Base-by-base conservation (phyloP, 2,797 vertebrate species). In the Anguilla marmorata region DNA sequence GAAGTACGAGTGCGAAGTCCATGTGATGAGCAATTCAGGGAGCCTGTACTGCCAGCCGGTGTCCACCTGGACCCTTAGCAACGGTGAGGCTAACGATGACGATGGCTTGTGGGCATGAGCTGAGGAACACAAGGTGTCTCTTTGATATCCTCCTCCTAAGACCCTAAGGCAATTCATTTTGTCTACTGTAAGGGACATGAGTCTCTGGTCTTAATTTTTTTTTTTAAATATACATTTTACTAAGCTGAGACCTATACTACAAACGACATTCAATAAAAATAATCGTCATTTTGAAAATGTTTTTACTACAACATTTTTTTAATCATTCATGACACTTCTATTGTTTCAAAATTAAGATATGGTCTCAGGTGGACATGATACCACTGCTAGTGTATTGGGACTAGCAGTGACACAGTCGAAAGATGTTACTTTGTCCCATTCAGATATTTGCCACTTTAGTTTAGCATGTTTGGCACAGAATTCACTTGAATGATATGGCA, bases 31-130 rank as follows among this genome's bases (percentile, higher is more conserved):
- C 90, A 95, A 94, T 63, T 93, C 94, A 16, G 93, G 93, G 69
- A 95, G 96, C 86, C 96, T 96, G 90, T 96, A 95, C 95, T 96
- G 96, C 90, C 94, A 96, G 87, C 93, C 94, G 14, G 92, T 96
- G 24, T 94, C 91, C 0, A 95, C 96, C 0, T 97, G 97, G 97
- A 98, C 97, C 50, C 95, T 96, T 83, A 98, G 97, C 5, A 93
- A 98, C 89, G 94, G 97, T 98, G 94, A 96, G 96, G 12, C 12
- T n/a, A 48, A 58, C 84, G 52, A 37, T 19, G 52, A 37, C 1
- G 5, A 7, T 19, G n/a, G 60, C 86, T 48, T 84, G 30, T 19
- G 48, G 24, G 30, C 4, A 19, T 54, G 52, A 24, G 7, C n/a
- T 9, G 54, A 85, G 27, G 3, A 85, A 58, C 12, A n/a, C n/a